Percentiles rank a stretch among this genome's conserved stretches.
phyloP scores from a whole-genome alignment of 2,888 invertebrate species.

The Pollenia griseotomentosa region DNA sequence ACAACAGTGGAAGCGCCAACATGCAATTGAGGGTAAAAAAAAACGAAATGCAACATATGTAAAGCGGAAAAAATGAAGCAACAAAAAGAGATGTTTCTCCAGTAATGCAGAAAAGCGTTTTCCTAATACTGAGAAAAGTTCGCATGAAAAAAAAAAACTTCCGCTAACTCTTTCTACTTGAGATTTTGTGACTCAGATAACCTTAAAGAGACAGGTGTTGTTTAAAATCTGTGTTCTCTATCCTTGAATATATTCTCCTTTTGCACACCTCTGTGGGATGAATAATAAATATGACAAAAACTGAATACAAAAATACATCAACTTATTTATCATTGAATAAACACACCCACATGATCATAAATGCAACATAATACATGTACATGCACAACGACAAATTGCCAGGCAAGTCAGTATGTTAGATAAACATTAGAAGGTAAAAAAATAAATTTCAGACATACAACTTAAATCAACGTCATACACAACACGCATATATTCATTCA shows the following conservation, averaged over 20 bases:
- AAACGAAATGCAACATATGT: constrained; percentile 13
- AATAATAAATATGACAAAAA: constrained; percentile 37
- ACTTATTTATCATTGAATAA: constrained; percentile 33
- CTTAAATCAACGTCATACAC: constrained; percentile 64
- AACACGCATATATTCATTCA: neutral
- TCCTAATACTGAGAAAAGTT: too few species aligned
- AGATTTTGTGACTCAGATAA: too few species aligned
- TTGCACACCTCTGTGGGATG: constrained; percentile 19
- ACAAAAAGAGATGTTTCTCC: neutral
- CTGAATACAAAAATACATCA: constrained; percentile 16
- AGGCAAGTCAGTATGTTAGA: constrained; percentile 68
- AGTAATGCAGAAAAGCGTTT: too few species aligned
- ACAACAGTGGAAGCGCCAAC: constrained; percentile 45
- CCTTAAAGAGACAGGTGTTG: neutral
- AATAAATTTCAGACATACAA: constrained; percentile 53
- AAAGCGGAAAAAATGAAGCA: neutral
- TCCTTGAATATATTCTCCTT: neutral
- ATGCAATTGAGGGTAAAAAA: constrained; percentile 33
- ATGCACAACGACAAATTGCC: neutral
- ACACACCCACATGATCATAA: constrained; percentile 15
- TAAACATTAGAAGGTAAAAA: constrained; percentile 69
- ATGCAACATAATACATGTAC: neutral
- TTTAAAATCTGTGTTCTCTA: neutral
- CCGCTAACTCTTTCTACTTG: too few species aligned
- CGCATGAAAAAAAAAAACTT: too few species aligned